Evolutionary conservation across 2,888 invertebrate species (phyloP), one percentile per base, ranked within the genome.

Genomic region (Didymodactylos carnosus): DNA sequence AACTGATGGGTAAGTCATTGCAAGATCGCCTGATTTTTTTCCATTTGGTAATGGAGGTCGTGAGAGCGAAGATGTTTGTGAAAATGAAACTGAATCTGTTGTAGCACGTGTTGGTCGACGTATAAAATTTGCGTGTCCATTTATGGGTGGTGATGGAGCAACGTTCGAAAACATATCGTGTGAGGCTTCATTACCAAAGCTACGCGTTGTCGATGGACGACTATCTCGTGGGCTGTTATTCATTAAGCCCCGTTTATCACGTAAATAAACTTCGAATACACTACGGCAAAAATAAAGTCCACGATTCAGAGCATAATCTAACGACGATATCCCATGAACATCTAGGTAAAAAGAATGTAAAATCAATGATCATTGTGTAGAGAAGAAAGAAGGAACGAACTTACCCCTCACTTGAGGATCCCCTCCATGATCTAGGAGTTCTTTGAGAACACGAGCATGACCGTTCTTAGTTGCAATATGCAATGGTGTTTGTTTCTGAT

Each of bases 371-470:
- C 4, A 69, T 29, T 13, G 53, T 11, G 14, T 25, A 25, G 14
- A 39, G 14, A 13, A 39, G 29, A 40, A n/a, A 29, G 8, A 29
- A 40, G 3, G 23, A 27, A 35, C 13, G 16, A 7, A 40, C n/a
- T 7, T 19, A 70, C 41, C 41, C 23, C 16, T 27, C 39, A 40
- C 10, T 27, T 62, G 62, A n/a, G 62, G 62, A 62, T 70, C 70
- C n/a, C 29, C 70, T 13, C 74, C 74, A 69, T 74, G 62, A 46
- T 82, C 81, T 71, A 83, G 78, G 10, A 83, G 78, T 72, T 78
- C 81, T 77, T 83, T 83, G 74, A 82, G 79, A 29, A 81, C 79
- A 76, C 82, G 82, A 0, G 82, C 83, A 77, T 83, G 83, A n/a
- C 83, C 83, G 8, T 81, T 80, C 40, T 82, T 80, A 16, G 81